Conservation (phyloP, 2,888 invertebrate genomes). For the Clivina fossor region DNA sequence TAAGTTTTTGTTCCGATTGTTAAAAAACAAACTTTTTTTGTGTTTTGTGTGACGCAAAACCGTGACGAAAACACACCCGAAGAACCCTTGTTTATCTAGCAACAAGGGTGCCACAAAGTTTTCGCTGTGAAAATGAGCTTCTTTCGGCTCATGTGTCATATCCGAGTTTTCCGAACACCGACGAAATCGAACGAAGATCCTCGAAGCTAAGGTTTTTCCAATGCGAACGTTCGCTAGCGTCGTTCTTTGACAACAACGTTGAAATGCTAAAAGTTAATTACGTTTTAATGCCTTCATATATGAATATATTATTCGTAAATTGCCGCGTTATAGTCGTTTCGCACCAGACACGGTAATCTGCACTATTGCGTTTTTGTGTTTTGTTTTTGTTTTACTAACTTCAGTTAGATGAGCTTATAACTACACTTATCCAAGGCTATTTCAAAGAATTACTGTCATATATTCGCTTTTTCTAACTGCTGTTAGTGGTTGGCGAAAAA, state of each 20-base stretch:
- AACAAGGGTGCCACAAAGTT: background rate
- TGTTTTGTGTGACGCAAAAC: constrained; percentile 2
- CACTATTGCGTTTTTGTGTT: constrained; percentile 21
- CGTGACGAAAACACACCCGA: background rate
- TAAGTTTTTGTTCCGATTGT: constrained; percentile 27
- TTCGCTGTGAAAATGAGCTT: constrained; percentile 24
- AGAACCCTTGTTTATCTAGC: constrained; percentile 21
- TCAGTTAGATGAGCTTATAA: constrained; percentile 20
- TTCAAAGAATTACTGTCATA: too few relatives aligned
- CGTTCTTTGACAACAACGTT: constrained; percentile 27
- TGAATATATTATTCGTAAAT: constrained; percentile 29
- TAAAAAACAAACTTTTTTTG: constrained; percentile 25
- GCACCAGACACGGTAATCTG: constrained; percentile 22
- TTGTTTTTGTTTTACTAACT: constrained; percentile 18
- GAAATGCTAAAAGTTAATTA: constrained; percentile 31
- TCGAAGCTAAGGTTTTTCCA: background rate
- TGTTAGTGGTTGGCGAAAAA: too few relatives aligned
- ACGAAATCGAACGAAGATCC: constrained; percentile 8
- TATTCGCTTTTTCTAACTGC: too few relatives aligned
- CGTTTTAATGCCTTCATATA: constrained; percentile 31
- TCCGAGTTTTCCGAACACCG: background rate
- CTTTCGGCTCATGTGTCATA: constrained; percentile 16
- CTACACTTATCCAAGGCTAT: too few relatives aligned
- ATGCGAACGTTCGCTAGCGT: background rate
- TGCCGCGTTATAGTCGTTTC: constrained; percentile 24